Evolutionary conservation across 2,888 invertebrate genomes (phyloP).

Genomic region (Anticlea derivata): DNA sequence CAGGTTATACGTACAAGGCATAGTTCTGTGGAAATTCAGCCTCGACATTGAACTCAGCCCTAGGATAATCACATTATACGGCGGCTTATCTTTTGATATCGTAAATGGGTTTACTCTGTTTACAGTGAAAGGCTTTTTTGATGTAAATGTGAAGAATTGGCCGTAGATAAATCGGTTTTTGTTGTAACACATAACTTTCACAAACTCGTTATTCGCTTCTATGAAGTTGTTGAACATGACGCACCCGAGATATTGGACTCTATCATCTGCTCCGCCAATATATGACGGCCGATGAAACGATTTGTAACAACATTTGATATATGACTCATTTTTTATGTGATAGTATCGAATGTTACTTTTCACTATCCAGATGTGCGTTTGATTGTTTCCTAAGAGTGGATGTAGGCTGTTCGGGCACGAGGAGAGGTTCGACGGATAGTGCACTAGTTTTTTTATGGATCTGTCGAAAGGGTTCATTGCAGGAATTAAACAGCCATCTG

Average conservation of each 20-base stretch:
- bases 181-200: constrained; percentile 85
- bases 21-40: constrained; percentile 90
- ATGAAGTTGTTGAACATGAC: constrained; percentile 61
- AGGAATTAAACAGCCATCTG: constrained; percentile 85
- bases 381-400: constrained; percentile 63
- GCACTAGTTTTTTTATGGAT: constrained; percentile 4
- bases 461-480: constrained; percentile 80
- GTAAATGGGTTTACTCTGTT: constrained; percentile 29
- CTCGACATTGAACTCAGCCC: constrained; percentile 93
- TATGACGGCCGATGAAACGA: constrained; percentile 66
- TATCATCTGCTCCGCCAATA: constrained; percentile 42
- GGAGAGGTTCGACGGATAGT: constrained; percentile 1
- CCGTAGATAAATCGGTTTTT: constrained; percentile 77
- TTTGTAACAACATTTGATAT: constrained; percentile 83
- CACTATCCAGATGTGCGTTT: constrained; percentile 79
- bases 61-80: constrained; percentile 88
- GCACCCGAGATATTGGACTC: constrained; percentile 67
- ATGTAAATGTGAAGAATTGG: constrained; percentile 86
- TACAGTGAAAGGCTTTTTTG: constrained; percentile 52
- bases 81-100: constrained; percentile 26
- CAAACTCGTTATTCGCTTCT: constrained; percentile 83
- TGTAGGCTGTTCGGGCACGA: constrained; percentile 32
- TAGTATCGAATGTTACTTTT: constrained; percentile 49
- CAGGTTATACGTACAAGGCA: constrained; percentile 86
- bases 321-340: constrained; percentile 47